phyloP scores from a whole-genome alignment of 2,797 vertebrate genomes.

The Neosalanx taihuensis region DNA sequence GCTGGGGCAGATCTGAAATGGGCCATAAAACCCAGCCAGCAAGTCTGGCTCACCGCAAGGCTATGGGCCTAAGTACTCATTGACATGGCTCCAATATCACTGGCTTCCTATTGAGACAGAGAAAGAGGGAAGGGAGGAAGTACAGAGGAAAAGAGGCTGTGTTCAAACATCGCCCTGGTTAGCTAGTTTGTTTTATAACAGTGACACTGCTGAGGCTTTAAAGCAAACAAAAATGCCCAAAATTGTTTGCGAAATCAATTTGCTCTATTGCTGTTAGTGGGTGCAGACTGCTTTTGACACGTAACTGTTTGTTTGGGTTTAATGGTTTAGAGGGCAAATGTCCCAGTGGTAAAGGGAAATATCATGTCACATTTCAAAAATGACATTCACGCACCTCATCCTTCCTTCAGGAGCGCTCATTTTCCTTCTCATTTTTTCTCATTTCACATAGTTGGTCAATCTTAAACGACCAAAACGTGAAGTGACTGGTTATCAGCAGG shows the following conservation, averaged over 20 bases:
- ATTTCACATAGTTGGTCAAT: constrained; percentile 27
- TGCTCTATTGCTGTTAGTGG: constrained; percentile 5
- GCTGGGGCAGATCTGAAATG: constrained; percentile 64
- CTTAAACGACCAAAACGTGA: constrained; percentile 19
- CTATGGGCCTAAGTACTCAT: constrained; percentile 64
- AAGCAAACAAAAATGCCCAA: constrained; percentile 33
- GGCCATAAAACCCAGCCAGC: constrained; percentile 69
- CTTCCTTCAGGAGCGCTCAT: constrained; percentile 20
- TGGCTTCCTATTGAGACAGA: constrained; percentile 25
- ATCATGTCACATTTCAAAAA: constrained; percentile 28
- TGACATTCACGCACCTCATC: constrained; percentile 43
- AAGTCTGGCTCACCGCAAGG: constrained; percentile 69
- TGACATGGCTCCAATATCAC: constrained; percentile 67
- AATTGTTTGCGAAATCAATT: constrained; percentile 5
- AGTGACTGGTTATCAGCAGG: not conserved
- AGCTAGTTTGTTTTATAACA: constrained; percentile 42
- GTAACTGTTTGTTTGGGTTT: not conserved
- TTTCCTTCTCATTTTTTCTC: not conserved
- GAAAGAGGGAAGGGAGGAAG: constrained; percentile 28
- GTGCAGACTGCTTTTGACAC: constrained; percentile 23
- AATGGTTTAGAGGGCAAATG: constrained; percentile 5
- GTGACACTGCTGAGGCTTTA: constrained; percentile 31
- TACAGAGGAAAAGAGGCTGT: constrained; percentile 36
- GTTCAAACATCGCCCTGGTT: constrained; percentile 50
- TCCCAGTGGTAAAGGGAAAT: constrained; percentile 19